A percentile compares a stretch with the other conserved stretches of the same genome.
Conservation (phyloP, 2,797 vertebrate species). For the Halcyon badia region DNA sequence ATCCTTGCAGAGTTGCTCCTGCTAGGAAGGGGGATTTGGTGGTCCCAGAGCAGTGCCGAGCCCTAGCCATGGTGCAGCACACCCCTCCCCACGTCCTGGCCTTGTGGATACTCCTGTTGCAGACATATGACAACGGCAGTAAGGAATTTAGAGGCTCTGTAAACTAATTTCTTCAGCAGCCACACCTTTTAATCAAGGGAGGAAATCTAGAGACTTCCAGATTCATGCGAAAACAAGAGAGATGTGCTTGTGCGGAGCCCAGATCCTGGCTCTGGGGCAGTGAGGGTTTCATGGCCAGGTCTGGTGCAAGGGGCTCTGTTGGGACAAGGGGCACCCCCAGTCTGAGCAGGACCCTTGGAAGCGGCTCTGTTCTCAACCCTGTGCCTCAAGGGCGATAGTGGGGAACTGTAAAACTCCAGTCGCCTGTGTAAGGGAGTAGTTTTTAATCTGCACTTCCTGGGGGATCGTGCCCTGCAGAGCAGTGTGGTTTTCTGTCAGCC, state of each 20-base stretch:
- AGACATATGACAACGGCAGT: conserved; percentile 44
- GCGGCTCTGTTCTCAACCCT: fast-evolving
- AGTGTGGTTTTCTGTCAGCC: neutral
- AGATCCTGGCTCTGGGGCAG: fast-evolving
- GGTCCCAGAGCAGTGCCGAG: neutral
- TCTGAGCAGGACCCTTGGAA: fast-evolving
- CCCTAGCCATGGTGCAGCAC: neutral
- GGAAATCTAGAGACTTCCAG: conserved; percentile 17
- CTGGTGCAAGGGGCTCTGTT: fast-evolving
- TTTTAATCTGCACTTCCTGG: fast-evolving
- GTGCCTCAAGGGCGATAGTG: fast-evolving
- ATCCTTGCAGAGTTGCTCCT: neutral
- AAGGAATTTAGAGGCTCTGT: conserved; percentile 58
- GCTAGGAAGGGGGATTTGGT: neutral
- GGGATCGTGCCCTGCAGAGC: neutral
- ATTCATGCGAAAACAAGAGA: neutral
- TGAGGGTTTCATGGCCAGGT: fast-evolving
- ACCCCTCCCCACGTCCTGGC: fast-evolving
- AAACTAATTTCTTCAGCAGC: conserved; percentile 63
- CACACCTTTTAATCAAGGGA: conserved; percentile 54
- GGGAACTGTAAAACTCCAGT: neutral
- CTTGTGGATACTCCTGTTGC: neutral
- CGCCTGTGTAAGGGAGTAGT: neutral
- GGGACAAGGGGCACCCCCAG: fast-evolving
- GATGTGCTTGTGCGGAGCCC: fast-evolving